These are phyloP conservation scores for Malurus elegans DNA, from an alignment of 2,113 vertebrate species.

Conservation along the genomic window DNA sequence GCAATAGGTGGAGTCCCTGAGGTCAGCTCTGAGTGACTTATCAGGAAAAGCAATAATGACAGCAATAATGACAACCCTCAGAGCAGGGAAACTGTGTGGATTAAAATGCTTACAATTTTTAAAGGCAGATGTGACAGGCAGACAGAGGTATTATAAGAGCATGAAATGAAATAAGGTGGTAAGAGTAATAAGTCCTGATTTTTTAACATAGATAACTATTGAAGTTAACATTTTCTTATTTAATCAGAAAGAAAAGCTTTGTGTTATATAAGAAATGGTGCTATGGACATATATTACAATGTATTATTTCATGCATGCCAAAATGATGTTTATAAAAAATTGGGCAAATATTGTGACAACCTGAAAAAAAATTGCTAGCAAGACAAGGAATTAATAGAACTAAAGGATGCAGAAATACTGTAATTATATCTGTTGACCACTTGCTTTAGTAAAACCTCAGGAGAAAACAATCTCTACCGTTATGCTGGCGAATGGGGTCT, in stretches of 20 bases:
- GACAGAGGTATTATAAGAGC: not conserved
- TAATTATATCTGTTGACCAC: not conserved
- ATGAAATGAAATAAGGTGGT: not conserved
- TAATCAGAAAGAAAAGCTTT: not conserved
- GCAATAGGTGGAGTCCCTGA: not conserved
- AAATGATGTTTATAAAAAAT: not conserved
- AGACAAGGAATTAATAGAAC: not conserved
- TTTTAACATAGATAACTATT: not conserved
- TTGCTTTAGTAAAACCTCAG: not conserved
- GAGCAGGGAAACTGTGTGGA: not conserved
- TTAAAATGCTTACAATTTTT: not conserved
- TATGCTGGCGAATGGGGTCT: slow-evolving; percentile 68
- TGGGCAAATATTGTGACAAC: not conserved
- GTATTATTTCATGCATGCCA: not conserved
- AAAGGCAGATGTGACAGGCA: not conserved
- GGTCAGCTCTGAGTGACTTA: not conserved
- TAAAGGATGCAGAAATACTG: not conserved
- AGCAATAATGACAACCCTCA: not conserved
- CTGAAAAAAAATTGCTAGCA: not conserved
- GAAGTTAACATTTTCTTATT: not conserved
- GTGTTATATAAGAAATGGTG: not conserved
- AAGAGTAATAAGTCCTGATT: not conserved
- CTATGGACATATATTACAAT: not conserved
- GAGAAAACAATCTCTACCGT: slow-evolving; percentile 64
- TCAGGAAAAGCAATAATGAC: not conserved